These are phyloP conservation scores for Caloenas nicobarica DNA, from an alignment of 2,113 vertebrate species.

Conservation along the genomic window DNA sequence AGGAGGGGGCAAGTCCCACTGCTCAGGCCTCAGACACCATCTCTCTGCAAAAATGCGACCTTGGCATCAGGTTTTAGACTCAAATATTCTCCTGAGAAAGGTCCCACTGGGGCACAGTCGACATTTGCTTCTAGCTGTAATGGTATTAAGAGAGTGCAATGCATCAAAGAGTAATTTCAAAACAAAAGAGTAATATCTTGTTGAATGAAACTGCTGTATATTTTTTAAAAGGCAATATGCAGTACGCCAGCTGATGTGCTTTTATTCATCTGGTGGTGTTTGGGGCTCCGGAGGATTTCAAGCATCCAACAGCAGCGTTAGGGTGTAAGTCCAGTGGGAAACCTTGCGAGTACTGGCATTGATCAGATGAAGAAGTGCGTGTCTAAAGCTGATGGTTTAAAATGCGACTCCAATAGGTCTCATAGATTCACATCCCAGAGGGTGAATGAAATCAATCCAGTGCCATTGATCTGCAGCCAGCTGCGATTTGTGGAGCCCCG, in stretches of 20 bases:
- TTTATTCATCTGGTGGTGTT: not conserved
- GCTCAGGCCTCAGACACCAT: not conserved
- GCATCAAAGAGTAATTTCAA: not conserved
- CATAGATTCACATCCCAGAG: not conserved
- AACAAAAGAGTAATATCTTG: not conserved
- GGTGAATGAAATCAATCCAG: not conserved
- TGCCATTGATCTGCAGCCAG: not conserved
- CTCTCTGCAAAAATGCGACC: not conserved
- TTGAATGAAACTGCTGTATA: not conserved
- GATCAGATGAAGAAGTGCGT: not conserved
- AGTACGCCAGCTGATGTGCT: not conserved
- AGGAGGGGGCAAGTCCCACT: not conserved
- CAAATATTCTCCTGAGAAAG: not conserved
- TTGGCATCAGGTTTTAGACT: not conserved
- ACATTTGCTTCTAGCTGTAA: not conserved
- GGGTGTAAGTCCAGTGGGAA: not conserved
- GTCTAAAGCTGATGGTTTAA: conserved; percentile 13
- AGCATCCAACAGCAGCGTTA: not conserved
- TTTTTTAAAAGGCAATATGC: not conserved
- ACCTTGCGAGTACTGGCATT: not conserved
- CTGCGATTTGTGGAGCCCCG: not conserved
- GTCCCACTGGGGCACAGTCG: not conserved
- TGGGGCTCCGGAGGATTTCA: not conserved
- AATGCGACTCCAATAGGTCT: not conserved
- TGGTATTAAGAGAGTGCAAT: not conserved